Base-by-base conservation (phyloP, 2,888 invertebrate species). In the Cryptophagus acutangulus region DNA sequence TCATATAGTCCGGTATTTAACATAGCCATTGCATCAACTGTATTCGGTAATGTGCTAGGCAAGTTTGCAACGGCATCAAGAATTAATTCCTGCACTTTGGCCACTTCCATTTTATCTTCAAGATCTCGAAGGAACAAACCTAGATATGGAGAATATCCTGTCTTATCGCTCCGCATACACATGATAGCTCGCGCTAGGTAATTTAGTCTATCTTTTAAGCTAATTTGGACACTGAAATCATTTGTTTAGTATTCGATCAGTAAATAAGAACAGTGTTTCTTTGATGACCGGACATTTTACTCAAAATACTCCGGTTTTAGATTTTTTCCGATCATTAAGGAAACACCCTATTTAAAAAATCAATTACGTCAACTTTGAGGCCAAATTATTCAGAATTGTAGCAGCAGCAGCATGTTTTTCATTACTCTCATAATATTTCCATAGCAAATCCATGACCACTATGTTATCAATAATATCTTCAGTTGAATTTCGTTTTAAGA, bases 401-500 rank as follows among this genome's bases (percentile, higher is more conserved):
- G 97, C 94, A 1, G 97, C 97, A 6, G 90, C 86, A 1, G 87
- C 80, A 63, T 93, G 96, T 66, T 95, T 91, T 17, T 86, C 85
- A 59, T 84, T 85, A 64, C 87, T 86, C 69, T 97, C 95, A 61
- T 96, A 93, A 65, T 88, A 94, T 69, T 92, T 92, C 96, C 97
- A 97, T 40, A 97, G 71, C 49, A 97, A 72, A 65, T 95, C 91
- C 49, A 87, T 76, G 8, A 61, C 51, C 3, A 46, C 41, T 3
- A 54, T 45, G 41, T 59, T 51, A 33, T 82, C 76, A 5, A 81
- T 77, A n/a, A n/a, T n/a, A 64, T 74, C 72, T 40, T 72, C 72
- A 45, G 69, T 74, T 34, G 74, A 77, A 37, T 70, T 77, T 70
- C 74, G 72, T 36, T 74, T 77, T 30, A 93, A 71, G 67, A 86